These are phyloP conservation scores for Chiloscyllium punctatum DNA, from an alignment of 2,797 vertebrate species.

Conservation along the genomic window DNA sequence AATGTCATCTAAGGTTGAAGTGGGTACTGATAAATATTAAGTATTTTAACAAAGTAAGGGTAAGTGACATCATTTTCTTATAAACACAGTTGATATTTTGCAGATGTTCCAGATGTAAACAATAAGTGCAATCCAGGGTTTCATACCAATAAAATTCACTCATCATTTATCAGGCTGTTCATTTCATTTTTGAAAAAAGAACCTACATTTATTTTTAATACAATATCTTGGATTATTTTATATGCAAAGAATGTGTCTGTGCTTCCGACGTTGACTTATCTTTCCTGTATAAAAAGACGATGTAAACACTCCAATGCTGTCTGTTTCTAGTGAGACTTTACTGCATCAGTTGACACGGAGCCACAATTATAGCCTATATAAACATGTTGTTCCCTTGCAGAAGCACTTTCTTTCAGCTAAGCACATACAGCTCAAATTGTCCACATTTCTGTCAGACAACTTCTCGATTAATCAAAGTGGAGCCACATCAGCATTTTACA, in stretches of 20 bases:
- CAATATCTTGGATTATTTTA: conserved; percentile 9
- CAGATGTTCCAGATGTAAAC: conserved; percentile 35
- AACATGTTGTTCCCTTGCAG: neutral
- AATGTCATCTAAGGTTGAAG: conserved; percentile 32
- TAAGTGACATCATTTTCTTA: conserved; percentile 34
- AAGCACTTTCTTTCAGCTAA: neutral
- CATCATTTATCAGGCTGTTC: conserved; percentile 4
- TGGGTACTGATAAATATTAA: conserved; percentile 32
- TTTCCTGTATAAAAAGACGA: neutral
- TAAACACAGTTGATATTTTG: conserved; percentile 33
- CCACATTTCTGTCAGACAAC: neutral
- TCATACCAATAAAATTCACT: conserved; percentile 32
- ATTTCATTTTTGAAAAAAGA: conserved; percentile 14
- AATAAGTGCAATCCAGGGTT: conserved; percentile 8
- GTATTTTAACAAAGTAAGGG: conserved; percentile 27
- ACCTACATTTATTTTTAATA: conserved; percentile 14
- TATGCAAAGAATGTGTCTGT: neutral
- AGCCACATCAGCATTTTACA: neutral
- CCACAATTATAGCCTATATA: neutral
- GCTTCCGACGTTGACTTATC: neutral
- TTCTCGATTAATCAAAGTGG: neutral
- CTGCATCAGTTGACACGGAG: neutral
- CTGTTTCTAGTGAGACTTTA: conserved; percentile 9
- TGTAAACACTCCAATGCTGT: neutral
- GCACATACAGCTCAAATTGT: neutral